Percentiles rank a stretch among this genome's conserved stretches.
These are phyloP conservation scores for Cremastobaeus sp. DNA, from an alignment of 2,888 invertebrate species.

Conservation along the genomic window DNA sequence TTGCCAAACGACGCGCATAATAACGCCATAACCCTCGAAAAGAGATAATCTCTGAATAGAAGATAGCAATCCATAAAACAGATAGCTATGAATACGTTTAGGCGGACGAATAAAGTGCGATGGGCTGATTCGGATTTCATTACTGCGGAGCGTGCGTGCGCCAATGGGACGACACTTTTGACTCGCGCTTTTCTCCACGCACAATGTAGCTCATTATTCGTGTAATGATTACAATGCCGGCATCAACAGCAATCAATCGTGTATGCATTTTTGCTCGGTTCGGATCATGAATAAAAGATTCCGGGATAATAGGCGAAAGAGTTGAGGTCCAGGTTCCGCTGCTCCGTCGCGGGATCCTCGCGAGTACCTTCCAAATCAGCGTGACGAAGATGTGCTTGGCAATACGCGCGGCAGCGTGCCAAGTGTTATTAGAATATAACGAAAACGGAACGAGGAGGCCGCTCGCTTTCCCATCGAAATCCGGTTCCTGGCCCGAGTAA, in stretches of 20 bases:
- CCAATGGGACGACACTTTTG: constrained; percentile 2
- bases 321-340: constrained; percentile 35
- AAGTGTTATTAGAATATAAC: constrained; percentile 74
- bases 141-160: background rate
- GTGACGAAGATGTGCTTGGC: constrained; percentile 43
- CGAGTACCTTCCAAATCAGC: constrained; percentile 53
- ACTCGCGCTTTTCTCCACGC: constrained; percentile 10
- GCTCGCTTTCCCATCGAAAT: constrained; percentile 34
- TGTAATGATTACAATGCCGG: constrained; percentile 32
- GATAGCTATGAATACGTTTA: constrained; percentile 22
- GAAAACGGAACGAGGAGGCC: constrained; percentile 37
- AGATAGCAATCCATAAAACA: constrained; percentile 6
- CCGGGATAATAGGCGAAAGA: constrained; percentile 28
- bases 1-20: background rate
- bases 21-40: constrained; percentile 3
- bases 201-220: constrained; percentile 36
- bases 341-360: constrained; percentile 22
- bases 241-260: constrained; percentile 33
- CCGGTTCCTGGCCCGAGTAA: constrained; percentile 24
- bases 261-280: constrained; percentile 35
- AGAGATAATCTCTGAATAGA: constrained; percentile 17
- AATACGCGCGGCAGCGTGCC: constrained; percentile 70
- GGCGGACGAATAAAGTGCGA: constrained; percentile 5
- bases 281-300: constrained; percentile 36
- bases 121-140: constrained; percentile 9